Evolutionary conservation across 2,113 vertebrate genomes (phyloP).

Genomic region (Taurulus bubalis): DNA sequence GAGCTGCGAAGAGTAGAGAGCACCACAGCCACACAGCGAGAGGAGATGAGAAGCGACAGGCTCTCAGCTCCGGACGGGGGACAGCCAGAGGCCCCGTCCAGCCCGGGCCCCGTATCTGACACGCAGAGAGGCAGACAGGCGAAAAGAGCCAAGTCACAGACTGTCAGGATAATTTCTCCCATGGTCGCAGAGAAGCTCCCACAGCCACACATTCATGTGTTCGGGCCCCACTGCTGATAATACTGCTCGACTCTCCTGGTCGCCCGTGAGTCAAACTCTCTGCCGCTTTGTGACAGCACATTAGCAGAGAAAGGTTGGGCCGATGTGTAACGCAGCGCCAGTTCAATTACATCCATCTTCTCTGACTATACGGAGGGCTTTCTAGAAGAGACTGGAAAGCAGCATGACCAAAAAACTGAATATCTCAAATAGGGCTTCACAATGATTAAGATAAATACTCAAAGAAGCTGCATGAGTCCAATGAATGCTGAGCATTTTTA

Average conservation of each 20-base stretch:
- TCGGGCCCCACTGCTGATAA: slow-evolving; percentile 41
- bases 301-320: slow-evolving; percentile 45
- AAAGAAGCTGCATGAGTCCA: not conserved
- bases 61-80: slow-evolving; percentile 52
- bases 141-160: slow-evolving; percentile 72
- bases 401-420: not conserved
- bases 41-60: slow-evolving; percentile 69
- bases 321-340: slow-evolving; percentile 31
- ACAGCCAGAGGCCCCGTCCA: slow-evolving; percentile 45
- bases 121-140: slow-evolving; percentile 67
- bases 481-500: not conserved
- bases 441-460: not conserved
- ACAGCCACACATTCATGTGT: slow-evolving; percentile 54
- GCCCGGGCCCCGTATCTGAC: slow-evolving; percentile 53
- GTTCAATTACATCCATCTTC: slow-evolving; percentile 34
- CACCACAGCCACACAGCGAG: slow-evolving; percentile 1
- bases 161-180: slow-evolving; percentile 74
- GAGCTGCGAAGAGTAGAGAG: slow-evolving; percentile 7
- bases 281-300: slow-evolving; percentile 59
- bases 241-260: slow-evolving; percentile 25
- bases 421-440: not conserved
- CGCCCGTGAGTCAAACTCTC: slow-evolving; percentile 22
- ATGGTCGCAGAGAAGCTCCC: slow-evolving; percentile 55
- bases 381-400: not conserved
- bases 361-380: not conserved